Percentiles rank a stretch among this genome's conserved stretches.
Conservation (phyloP, 2,888 invertebrate genomes). For the Callinectes sapidus region DNA sequence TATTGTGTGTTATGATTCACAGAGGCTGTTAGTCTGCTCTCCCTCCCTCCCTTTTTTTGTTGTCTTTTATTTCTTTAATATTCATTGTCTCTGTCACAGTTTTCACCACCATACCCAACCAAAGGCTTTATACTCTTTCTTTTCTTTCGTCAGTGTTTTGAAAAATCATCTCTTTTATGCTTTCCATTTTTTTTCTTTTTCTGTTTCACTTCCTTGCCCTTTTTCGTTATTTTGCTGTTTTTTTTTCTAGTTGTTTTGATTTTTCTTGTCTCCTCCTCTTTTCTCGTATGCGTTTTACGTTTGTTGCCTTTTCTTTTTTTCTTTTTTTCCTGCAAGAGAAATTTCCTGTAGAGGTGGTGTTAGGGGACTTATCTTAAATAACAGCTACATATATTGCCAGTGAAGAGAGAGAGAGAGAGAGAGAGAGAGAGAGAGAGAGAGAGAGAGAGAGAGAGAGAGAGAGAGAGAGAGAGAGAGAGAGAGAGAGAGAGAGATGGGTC, state of each 20-base stretch:
- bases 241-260: background rate
- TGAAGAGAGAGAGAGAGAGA: background rate
- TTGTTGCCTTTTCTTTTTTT: background rate
- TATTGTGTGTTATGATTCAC: constrained; percentile 7
- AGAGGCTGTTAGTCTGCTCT: background rate
- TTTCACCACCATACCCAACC: background rate
- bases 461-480: background rate
- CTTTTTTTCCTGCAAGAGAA: background rate
- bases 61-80: background rate
- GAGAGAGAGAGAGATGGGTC: background rate
- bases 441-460: background rate
- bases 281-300: background rate
- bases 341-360: background rate
- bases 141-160: background rate
- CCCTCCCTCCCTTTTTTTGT: background rate
- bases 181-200: background rate
- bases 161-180: background rate
- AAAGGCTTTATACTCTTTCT: background rate
- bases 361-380: background rate
- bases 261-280: background rate
- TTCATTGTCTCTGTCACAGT: background rate
- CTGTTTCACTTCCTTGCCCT: background rate
- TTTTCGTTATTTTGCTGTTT: background rate
- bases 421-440: constrained; percentile 1
- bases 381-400: background rate